These are phyloP conservation scores for Anolis apletophallus DNA, from an alignment of 2,797 vertebrate genomes.

Conservation along the genomic window DNA sequence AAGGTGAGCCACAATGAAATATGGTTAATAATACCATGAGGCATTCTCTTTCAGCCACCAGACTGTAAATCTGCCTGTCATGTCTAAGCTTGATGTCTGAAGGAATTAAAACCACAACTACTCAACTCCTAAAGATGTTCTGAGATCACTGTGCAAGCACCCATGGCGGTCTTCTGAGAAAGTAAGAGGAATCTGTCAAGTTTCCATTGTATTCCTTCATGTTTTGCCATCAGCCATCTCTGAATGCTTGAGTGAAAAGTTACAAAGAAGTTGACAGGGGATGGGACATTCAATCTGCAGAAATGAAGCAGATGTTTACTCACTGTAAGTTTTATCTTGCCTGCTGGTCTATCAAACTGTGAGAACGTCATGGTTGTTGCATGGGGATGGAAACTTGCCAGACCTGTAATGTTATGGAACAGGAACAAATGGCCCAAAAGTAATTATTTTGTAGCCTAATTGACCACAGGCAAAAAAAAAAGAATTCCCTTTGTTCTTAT, in stretches of 20 bases:
- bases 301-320: slow-evolving; percentile 69
- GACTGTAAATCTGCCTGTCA: slow-evolving; percentile 57
- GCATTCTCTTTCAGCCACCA: slow-evolving; percentile 40
- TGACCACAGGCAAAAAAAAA: slow-evolving; percentile 34
- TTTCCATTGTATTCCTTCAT: slow-evolving; percentile 41
- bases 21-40: no score
- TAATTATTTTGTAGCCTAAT: slow-evolving; percentile 43
- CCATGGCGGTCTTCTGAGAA: slow-evolving; percentile 63
- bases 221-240: slow-evolving; percentile 58
- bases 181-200: slow-evolving; percentile 62
- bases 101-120: slow-evolving; percentile 47
- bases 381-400: slow-evolving; percentile 52
- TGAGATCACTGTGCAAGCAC: slow-evolving; percentile 52
- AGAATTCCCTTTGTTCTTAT: slow-evolving; percentile 5
- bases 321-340: slow-evolving; percentile 44
- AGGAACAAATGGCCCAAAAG: slow-evolving; percentile 48
- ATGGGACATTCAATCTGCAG: slow-evolving; percentile 60
- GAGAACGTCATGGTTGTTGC: slow-evolving; percentile 45
- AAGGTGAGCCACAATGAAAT: no score
- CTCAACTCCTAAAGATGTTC: slow-evolving; percentile 42
- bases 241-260: slow-evolving; percentile 68
- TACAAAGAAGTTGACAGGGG: slow-evolving; percentile 51
- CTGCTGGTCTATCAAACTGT: slow-evolving; percentile 45
- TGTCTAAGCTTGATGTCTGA: slow-evolving; percentile 50
- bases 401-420: slow-evolving; percentile 29